Percentiles rank a stretch among this genome's conserved stretches.
These are phyloP conservation scores for Dugesia japonica DNA, from an alignment of 2,888 invertebrate species.

Conservation along the genomic window DNA sequence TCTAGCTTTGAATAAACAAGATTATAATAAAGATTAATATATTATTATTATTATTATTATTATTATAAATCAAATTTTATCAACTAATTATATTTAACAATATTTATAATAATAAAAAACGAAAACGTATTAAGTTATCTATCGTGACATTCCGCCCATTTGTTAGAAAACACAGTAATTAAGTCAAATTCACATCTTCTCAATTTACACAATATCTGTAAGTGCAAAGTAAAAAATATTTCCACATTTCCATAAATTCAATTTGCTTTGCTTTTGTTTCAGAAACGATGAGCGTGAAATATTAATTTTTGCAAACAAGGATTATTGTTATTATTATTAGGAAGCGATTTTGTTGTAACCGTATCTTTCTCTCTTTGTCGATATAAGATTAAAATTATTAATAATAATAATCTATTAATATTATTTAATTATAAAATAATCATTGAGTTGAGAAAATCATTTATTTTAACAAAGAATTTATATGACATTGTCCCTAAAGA, in stretches of 20 bases:
- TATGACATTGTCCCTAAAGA: not conserved
- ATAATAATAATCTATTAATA: slow-evolving; percentile 1
- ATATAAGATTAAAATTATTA: slow-evolving; percentile 10
- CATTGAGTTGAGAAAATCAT: slow-evolving; percentile 20
- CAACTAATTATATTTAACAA: too few species aligned
- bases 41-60: too few species aligned
- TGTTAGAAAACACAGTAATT: not conserved
- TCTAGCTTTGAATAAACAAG: too few species aligned
- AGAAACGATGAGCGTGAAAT: not conserved
- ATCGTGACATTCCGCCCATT: slow-evolving; percentile 3
- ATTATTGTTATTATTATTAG: not conserved
- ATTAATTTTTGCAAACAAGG: not conserved
- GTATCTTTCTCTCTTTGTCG: not conserved
- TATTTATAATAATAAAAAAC: too few species aligned
- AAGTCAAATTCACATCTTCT: not conserved
- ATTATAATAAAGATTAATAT: too few species aligned
- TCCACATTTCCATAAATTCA: not conserved
- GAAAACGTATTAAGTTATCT: not conserved
- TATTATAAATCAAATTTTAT: too few species aligned
- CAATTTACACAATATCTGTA: not conserved
- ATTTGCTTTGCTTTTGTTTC: not conserved
- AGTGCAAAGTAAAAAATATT: not conserved
- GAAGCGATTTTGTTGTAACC: not conserved
- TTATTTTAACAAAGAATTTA: not conserved
- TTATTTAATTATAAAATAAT: slow-evolving; percentile 20